phyloP scores from a whole-genome alignment of 2,113 vertebrate genomes.

The Eidolon helvum region DNA sequence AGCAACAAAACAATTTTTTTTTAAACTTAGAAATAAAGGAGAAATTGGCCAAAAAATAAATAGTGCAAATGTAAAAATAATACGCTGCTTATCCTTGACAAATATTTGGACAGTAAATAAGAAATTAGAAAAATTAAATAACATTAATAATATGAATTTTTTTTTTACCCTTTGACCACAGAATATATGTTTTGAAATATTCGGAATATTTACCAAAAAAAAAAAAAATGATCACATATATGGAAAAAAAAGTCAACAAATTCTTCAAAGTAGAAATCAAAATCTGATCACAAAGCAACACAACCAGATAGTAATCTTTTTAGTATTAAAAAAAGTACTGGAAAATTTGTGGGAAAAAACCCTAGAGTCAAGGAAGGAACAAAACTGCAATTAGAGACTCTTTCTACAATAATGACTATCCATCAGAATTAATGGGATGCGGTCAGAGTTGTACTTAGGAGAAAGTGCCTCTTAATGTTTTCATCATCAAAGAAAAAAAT shows the following conservation, averaged over 20 bases:
- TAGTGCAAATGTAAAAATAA: not conserved
- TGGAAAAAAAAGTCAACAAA: not conserved
- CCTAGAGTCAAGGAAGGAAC: constrained; percentile 45
- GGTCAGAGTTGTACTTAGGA: constrained; percentile 50
- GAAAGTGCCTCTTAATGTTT: constrained; percentile 48
- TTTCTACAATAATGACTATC: constrained; percentile 57
- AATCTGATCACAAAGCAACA: constrained; percentile 29
- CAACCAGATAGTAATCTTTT: constrained; percentile 44
- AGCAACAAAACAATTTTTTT: not conserved
- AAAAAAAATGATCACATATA: not conserved
- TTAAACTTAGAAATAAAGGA: not conserved
- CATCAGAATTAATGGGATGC: constrained; percentile 62
- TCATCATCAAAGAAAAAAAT: constrained; percentile 64
- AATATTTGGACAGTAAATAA: constrained; percentile 9
- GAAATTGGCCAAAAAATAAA: not conserved
- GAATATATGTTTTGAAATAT: not conserved
- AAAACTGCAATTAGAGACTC: constrained; percentile 63
- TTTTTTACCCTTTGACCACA: not conserved
- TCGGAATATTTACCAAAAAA: not conserved
- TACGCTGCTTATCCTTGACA: not conserved
- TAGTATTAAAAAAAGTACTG: constrained; percentile 44
- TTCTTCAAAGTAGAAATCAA: constrained; percentile 30
- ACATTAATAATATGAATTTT: not conserved
- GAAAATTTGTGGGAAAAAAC: not conserved
- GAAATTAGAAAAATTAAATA: not conserved